Percentiles rank a stretch among this genome's conserved stretches.
phyloP scores from a whole-genome alignment of 1,140 invertebrate species.

The Grapholita molesta region DNA sequence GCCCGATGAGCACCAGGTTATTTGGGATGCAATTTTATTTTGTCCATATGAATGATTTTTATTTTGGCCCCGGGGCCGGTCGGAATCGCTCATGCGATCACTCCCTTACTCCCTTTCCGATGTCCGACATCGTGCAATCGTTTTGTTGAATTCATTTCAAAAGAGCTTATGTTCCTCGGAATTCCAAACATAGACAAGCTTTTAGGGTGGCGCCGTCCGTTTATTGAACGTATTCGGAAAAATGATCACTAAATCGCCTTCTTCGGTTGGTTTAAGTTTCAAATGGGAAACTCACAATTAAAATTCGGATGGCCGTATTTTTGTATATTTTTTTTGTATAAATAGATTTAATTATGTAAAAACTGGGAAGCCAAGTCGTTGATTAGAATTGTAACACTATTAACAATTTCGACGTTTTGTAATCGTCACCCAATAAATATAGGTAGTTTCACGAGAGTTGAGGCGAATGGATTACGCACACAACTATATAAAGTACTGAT shows the following conservation, averaged over 20 bases:
- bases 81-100: slow-evolving; percentile 37
- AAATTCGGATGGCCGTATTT: background rate
- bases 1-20: slow-evolving; percentile 71
- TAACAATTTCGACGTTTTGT: too few relatives aligned
- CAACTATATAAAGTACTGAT: too few relatives aligned
- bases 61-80: slow-evolving; percentile 60
- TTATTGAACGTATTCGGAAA: slow-evolving; percentile 19
- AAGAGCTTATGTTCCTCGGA: slow-evolving; percentile 23
- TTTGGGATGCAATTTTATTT: slow-evolving; percentile 77
- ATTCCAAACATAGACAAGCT: background rate
- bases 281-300: slow-evolving; percentile 19
- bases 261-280: slow-evolving; percentile 29
- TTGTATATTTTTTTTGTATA: too few relatives aligned
- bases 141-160: slow-evolving; percentile 21
- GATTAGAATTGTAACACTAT: too few relatives aligned
- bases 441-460: too few relatives aligned
- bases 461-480: too few relatives aligned
- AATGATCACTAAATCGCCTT: slow-evolving; percentile 31
- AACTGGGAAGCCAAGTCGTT: too few relatives aligned
- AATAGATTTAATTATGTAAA: too few relatives aligned
- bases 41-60: slow-evolving; percentile 77
- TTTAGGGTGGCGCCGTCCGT: background rate
- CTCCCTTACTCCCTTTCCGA: slow-evolving; percentile 45
- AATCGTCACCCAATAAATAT: too few relatives aligned
- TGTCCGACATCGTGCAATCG: slow-evolving; percentile 54